Base-by-base conservation (phyloP, 2,888 invertebrate species). In the Timema podura region DNA sequence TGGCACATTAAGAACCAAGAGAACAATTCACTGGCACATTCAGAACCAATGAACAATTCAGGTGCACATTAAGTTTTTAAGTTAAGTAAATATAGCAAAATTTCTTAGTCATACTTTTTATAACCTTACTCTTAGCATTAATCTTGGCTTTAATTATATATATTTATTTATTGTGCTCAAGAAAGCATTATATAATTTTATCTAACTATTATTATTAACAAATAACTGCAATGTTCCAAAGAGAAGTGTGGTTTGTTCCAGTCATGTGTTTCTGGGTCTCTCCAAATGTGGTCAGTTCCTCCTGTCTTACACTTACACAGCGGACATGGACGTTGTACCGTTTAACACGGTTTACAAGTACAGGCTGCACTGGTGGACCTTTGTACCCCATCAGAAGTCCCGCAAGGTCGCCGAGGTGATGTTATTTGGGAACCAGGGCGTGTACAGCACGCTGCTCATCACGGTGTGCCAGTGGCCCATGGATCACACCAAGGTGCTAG, bases 231-330 rank as follows among this genome's bases (percentile, higher is more conserved):
- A 30, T 30, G 30, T 30, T 30, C 30, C 30, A 30, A 30, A 30
- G 30, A 30, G 3, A 30, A 3, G 30, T 8, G 10, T 16, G n/a
- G 48, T 48, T 30, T 45, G 3, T 77, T 82, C 30, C 76, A 94
- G 95, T 75, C 95, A 96, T 81, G 89, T 96, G 74, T 93, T 95
- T 79, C 93, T 97, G 90, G 97, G 97, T 8, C 91, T 96, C 79
- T 94, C 95, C n/a, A 91, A 93, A 76, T 96, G 96, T 81, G 96
- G 96, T 13, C 92, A 94, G 82, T 96, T 91, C 83, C 87, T 97
- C 74, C 84, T 97, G 76, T 96, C 96, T 74, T 96, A 95, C 81
- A 94, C 92, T 1, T 88, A 87, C 78, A 83, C 83, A 73, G 84
- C 85, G 74, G 84, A 82, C 74, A 48, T 70, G 51, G 73, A 73